Conservation (phyloP, 2,113 vertebrate species). For the Scolopax mira region DNA sequence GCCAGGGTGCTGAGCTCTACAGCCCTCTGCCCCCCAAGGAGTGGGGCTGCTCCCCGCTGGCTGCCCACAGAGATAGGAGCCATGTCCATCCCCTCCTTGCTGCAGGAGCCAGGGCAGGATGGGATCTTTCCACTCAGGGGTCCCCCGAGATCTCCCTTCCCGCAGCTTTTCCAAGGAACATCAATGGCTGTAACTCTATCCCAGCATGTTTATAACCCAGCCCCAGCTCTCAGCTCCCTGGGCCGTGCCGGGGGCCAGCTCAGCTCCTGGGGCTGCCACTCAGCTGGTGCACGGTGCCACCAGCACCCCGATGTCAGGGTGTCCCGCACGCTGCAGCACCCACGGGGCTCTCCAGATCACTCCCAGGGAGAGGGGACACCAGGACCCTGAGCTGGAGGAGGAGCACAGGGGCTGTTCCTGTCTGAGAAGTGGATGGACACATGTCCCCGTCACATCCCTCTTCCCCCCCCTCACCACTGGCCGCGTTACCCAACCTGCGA, state of each 20-base stretch:
- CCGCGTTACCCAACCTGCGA: not conserved
- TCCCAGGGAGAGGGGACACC: fast-evolving
- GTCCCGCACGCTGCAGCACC: fast-evolving
- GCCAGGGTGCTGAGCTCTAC: not conserved
- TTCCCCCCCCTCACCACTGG: not conserved
- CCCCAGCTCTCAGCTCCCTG: not conserved
- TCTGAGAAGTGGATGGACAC: not conserved
- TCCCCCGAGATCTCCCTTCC: not conserved
- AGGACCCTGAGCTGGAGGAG: not conserved
- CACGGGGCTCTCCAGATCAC: fast-evolving
- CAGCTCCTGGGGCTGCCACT: not conserved
- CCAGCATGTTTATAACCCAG: not conserved
- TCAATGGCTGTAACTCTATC: slow-evolving; percentile 28
- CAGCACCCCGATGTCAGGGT: not conserved
- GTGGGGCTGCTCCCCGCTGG: not conserved
- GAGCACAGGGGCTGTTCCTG: not conserved
- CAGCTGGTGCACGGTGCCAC: not conserved
- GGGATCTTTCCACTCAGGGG: not conserved
- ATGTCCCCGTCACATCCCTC: not conserved
- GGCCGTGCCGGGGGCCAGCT: not conserved
- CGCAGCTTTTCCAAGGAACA: not conserved
- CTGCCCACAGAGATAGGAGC: not conserved
- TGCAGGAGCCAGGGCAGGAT: not conserved
- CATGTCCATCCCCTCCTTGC: not conserved
- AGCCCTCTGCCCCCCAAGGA: not conserved